phyloP scores from a whole-genome alignment of 2,113 vertebrate species.

The Sardina pilchardus region DNA sequence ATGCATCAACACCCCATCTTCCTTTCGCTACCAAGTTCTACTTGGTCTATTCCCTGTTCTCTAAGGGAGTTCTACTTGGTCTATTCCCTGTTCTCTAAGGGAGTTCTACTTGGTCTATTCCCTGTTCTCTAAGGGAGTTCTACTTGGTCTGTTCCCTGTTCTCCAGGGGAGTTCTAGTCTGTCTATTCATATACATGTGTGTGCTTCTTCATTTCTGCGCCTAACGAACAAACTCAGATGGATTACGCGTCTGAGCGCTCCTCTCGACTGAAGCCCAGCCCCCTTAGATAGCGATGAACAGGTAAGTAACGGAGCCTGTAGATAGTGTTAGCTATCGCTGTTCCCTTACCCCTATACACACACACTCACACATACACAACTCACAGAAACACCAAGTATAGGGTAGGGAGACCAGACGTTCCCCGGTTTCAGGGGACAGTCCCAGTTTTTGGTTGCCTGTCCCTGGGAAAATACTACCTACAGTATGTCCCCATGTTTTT shows the following conservation, averaged over 20 bases:
- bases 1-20: constrained; percentile 9
- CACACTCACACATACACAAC: background rate
- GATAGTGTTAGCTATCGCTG: background rate
- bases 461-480: too few species aligned
- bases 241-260: constrained; percentile 65
- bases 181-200: constrained; percentile 28
- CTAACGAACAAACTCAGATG: constrained; percentile 69
- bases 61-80: background rate
- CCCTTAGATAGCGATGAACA: background rate
- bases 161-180: constrained; percentile 17
- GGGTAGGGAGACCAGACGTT: too few species aligned
- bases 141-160: too few species aligned
- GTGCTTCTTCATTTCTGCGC: constrained; percentile 69
- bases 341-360: background rate
- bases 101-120: too few species aligned
- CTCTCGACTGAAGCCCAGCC: constrained; percentile 46
- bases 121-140: too few species aligned
- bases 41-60: constrained; percentile 6
- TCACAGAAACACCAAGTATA: too few species aligned
- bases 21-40: background rate
- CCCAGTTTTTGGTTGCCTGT: too few species aligned
- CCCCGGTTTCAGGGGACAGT: too few species aligned
- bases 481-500: too few species aligned
- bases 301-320: background rate
- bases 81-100: too few species aligned